Evolutionary conservation across 2,888 invertebrate genomes (phyloP).

Genomic region (Esperia sulphurella): DNA sequence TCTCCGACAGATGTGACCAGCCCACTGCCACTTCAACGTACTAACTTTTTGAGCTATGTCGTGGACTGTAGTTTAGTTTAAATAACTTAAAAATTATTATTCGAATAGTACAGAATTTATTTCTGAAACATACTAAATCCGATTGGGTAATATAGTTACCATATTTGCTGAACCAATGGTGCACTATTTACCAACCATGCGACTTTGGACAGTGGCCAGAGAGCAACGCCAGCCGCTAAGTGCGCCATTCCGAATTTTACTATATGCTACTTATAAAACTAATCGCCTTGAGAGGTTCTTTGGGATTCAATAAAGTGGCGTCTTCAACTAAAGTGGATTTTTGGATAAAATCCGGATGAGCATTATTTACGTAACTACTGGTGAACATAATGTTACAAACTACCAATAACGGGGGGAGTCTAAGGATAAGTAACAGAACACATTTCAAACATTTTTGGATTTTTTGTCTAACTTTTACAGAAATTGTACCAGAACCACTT

Average conservation of each 20-base stretch:
- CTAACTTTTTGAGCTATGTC: too few relatives aligned
- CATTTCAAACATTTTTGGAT: too few relatives aligned
- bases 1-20: too few relatives aligned
- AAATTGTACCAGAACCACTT: too few relatives aligned
- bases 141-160: slow-evolving; percentile 3
- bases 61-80: too few relatives aligned
- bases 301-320: slow-evolving; percentile 15
- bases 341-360: background rate
- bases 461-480: too few relatives aligned
- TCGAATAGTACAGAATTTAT: too few relatives aligned
- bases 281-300: slow-evolving; percentile 28
- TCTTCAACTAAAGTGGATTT: slow-evolving; percentile 8
- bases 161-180: slow-evolving; percentile 15
- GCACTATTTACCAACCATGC: slow-evolving; percentile 15
- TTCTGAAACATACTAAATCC: background rate
- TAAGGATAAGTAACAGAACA: too few relatives aligned
- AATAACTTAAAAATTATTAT: too few relatives aligned
- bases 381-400: too few relatives aligned
- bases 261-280: slow-evolving; percentile 26
- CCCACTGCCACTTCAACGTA: too few relatives aligned
- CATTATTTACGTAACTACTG: background rate
- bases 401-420: too few relatives aligned
- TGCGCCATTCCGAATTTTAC: slow-evolving; percentile 21
- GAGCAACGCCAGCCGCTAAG: slow-evolving; percentile 19
- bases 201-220: slow-evolving; percentile 18